Base-by-base conservation (phyloP, 2,797 vertebrate genomes). In the Heteromormyrus szaboi region DNA sequence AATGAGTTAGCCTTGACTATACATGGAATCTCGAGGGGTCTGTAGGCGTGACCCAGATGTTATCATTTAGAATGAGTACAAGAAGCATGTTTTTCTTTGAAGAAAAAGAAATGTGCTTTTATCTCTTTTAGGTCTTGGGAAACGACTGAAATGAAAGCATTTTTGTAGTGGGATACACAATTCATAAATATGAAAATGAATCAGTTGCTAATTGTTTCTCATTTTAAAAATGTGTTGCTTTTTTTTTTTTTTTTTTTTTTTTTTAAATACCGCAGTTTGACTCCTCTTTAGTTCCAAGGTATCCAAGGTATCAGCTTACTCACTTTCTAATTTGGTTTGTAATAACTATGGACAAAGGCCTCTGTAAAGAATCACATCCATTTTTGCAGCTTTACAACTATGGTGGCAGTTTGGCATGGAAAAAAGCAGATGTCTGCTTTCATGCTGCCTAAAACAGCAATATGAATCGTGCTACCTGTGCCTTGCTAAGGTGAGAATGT, bases 1-100 rank as follows among this genome's bases (percentile, higher is more conserved):
- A 86, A 86, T 72, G 88, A 89, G 84, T 68, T 85, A 85, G 83
- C 44, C 48, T 50, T 89, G 46, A 53, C 83, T 86, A 59, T 41
- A 72, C 46, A 19, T 50, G 44, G 56, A 33, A 89, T 72, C 83
- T 89, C 33, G 8, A 76, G 19, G 46, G 62, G 14, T 86, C 46
- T 86, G 46, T 59, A 48, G 44, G 44, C 17, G 85, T 53, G 46
- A 89, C 48, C 29, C 25, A 65, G 14, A 86, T 89, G 59, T 53
- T 53, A 37, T 65, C 54, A 87, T 17, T 37, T 48, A 37, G 12
- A 48, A 54, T 22, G 25, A 56, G 22, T 48, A 51, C 22, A 85
- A 19, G 46, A 25, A 62, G 6, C 2, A 22, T 83, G 17, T 56
- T 79, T 83, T 81, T 76, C 51, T 88, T 76, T 81, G 51, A 84